Base-by-base conservation (phyloP, 2,797 vertebrate genomes). In the Schizopygopsis pylzovi region DNA sequence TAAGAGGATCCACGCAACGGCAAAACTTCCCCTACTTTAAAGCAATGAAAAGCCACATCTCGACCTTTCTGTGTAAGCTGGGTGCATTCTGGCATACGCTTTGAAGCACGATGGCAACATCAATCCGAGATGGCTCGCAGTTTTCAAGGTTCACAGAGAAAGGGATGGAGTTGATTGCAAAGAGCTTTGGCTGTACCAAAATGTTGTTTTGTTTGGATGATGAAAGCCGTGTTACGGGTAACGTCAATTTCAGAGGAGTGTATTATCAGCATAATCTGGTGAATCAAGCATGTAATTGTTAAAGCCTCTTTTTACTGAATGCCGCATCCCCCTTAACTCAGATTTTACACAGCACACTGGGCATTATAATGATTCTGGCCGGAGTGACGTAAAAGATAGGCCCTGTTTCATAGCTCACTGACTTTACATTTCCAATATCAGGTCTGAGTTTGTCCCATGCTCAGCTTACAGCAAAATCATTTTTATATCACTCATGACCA, bases 401-500 rank as follows among this genome's bases (percentile, higher is more conserved):
- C 33, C 18, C 68, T 52, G 75, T 89, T 90, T 88, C 81, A 87
- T 77, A 68, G 85, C 72, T 85, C 81, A 79, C 25, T 84, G 73
- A 82, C 10, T 87, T 87, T 81, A 82, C 81, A 87, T 83, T 77
- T 79, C 47, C 37, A 75, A 85, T 83, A 86, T 87, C 83, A 79
- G 84, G 85, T 86, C 76, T 82, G 79, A 52, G 20, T 49, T 45
- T 83, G 63, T 86, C 61, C 78, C 81, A 79, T 84, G 73, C 85
- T 77, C 84, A 63, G 43, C 75, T 82, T 63, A 89, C 85, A 81
- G 73, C 45, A 43, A 77, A 83, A 63, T 85, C 82, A 80, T 88
- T 87, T 87, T 90, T 75, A 85, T 84, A 83, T 85, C 81, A 61
- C 72, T 85, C 71, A 70, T 67, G 75, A 78, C 61, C 43, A 87